Evolutionary conservation across 2,797 vertebrate species (phyloP).

Genomic region (Microctenopoma stevenorrisi): DNA sequence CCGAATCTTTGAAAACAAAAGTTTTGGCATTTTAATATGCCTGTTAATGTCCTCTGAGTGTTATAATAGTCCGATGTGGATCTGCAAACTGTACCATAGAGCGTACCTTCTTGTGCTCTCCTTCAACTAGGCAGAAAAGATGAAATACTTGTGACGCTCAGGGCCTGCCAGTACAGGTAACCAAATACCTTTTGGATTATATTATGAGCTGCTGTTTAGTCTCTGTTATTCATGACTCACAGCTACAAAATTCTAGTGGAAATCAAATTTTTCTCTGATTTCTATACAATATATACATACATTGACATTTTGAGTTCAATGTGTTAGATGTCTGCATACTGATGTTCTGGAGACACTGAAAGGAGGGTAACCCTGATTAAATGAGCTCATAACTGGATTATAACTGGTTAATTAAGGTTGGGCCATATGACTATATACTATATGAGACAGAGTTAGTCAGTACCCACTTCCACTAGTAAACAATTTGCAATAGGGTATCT

Average conservation of each 20-base stretch:
- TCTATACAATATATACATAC: not conserved
- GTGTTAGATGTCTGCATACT: not conserved
- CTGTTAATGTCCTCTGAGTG: constrained; percentile 5
- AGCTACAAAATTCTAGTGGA: constrained; percentile 39
- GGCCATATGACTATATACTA: not conserved
- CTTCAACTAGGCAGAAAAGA: constrained; percentile 27
- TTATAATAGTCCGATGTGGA: not conserved
- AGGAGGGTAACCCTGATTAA: not conserved
- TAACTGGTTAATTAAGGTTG: not conserved
- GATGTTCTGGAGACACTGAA: not conserved
- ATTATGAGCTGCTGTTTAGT: not conserved
- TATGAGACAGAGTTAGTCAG: not conserved
- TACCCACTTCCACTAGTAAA: not conserved
- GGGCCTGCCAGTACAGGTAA: constrained; percentile 67
- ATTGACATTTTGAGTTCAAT: not conserved
- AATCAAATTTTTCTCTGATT: not conserved
- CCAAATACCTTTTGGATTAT: constrained; percentile 40
- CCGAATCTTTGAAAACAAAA: constrained; percentile 71
- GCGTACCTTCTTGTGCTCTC: not conserved
- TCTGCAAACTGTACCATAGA: constrained; percentile 6
- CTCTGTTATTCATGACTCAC: constrained; percentile 51
- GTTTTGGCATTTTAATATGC: constrained; percentile 74
- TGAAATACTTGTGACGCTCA: constrained; percentile 52
- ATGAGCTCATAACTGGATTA: not conserved
- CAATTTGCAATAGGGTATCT: not conserved